Evolutionary conservation across 2,797 vertebrate genomes (phyloP).

Genomic region (Enteromius mattozi): DNA sequence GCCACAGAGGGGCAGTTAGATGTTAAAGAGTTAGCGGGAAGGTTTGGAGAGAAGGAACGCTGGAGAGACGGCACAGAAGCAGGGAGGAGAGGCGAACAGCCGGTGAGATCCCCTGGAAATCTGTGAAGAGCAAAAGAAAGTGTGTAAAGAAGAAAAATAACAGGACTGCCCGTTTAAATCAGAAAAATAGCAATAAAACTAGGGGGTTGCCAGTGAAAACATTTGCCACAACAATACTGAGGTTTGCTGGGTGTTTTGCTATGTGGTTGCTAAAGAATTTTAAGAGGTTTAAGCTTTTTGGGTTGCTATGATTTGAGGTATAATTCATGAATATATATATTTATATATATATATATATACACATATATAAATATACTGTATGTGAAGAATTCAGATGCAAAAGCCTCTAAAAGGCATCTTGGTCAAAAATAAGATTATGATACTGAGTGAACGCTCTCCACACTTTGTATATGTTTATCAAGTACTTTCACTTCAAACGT

Average conservation of each 20-base stretch:
- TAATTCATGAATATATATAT: not conserved
- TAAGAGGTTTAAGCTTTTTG: not conserved
- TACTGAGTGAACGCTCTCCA: too few relatives aligned
- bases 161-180: not conserved
- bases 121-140: conserved; percentile 62
- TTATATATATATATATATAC: too few relatives aligned
- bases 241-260: not conserved
- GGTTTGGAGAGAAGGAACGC: conserved; percentile 73
- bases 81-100: conserved; percentile 76
- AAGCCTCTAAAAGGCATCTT: too few relatives aligned
- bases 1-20: conserved; percentile 18
- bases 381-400: too few relatives aligned
- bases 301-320: not conserved
- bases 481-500: too few relatives aligned
- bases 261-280: not conserved
- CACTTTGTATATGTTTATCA: too few relatives aligned
- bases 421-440: too few relatives aligned
- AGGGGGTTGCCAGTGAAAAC: not conserved
- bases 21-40: conserved; percentile 70
- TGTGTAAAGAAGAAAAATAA: conserved; percentile 2
- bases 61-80: conserved; percentile 77
- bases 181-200: not conserved
- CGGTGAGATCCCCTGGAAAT: conserved; percentile 77
- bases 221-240: not conserved
- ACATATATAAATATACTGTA: too few relatives aligned